A percentile compares a stretch with the other conserved stretches of the same genome.
Conservation (phyloP, 2,888 invertebrate genomes). For the Eretmocerus hayati region DNA sequence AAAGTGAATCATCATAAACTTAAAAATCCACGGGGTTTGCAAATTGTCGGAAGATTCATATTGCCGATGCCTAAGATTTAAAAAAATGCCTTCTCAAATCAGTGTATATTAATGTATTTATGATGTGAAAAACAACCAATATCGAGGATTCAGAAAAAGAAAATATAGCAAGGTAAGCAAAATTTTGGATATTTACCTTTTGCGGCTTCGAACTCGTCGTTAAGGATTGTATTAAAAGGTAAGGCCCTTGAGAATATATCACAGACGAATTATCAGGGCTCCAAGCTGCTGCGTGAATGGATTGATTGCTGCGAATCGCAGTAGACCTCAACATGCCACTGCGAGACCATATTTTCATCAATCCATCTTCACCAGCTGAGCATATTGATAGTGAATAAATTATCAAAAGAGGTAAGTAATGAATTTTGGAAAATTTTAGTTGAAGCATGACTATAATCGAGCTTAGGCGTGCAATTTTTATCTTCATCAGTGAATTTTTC, state of each 20-base stretch:
- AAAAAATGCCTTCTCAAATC: too few relatives aligned
- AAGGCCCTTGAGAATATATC: conserved; percentile 62
- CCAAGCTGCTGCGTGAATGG: conserved; percentile 83
- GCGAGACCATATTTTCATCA: conserved; percentile 94
- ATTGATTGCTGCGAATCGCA: conserved; percentile 72
- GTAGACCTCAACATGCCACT: conserved; percentile 90
- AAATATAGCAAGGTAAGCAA: too few relatives aligned
- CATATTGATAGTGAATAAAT: neutral
- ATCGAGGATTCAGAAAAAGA: neutral
- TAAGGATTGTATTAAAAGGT: conserved; percentile 62
- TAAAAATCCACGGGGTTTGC: too few relatives aligned
- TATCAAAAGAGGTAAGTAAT: neutral
- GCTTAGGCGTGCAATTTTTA: neutral
- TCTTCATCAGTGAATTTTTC: neutral
- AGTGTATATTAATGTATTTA: too few relatives aligned
- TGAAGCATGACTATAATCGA: neutral
- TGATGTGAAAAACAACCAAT: too few relatives aligned
- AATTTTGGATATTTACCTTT: conserved; percentile 54
- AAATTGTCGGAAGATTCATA: too few relatives aligned
- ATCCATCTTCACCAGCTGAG: conserved; percentile 91
- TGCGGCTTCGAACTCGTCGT: conserved; percentile 67
- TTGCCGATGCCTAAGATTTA: too few relatives aligned
- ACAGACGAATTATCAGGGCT: conserved; percentile 65
- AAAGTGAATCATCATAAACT: too few relatives aligned
- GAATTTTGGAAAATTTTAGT: neutral